Conservation (phyloP, 2,113 vertebrate genomes). For the Ovis canadensis region DNA sequence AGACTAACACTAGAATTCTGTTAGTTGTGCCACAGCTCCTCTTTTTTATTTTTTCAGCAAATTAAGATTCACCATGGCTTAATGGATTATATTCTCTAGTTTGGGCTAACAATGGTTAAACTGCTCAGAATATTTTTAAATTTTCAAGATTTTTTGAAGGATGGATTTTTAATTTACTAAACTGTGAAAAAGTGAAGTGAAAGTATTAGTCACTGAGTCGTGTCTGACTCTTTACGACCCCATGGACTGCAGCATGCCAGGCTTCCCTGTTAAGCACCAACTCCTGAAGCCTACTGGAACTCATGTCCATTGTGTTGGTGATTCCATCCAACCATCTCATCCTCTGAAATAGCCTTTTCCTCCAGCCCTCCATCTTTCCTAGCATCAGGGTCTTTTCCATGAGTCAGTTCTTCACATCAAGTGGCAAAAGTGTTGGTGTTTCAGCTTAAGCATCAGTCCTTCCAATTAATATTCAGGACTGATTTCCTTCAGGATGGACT, state of each 20-base stretch:
- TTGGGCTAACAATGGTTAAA: background rate
- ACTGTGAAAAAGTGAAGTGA: background rate
- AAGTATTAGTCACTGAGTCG: background rate
- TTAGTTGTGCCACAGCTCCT: background rate
- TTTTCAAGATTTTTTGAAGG: background rate
- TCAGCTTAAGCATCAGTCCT: background rate
- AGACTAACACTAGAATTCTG: background rate
- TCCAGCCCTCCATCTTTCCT: background rate
- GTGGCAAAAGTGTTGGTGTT: background rate
- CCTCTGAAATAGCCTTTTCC: background rate
- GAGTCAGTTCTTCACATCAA: accelerated
- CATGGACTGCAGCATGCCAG: background rate
- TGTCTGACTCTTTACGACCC: background rate
- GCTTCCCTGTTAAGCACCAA: background rate
- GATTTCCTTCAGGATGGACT: background rate
- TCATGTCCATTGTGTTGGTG: background rate
- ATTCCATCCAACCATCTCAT: background rate
- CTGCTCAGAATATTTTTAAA: background rate
- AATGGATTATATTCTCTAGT: background rate
- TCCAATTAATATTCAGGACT: background rate
- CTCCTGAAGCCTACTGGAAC: background rate
- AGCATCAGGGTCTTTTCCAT: background rate
- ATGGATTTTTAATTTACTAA: background rate
- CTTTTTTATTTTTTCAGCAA: background rate
- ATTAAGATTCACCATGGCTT: background rate